Conservation (phyloP, 2,797 vertebrate genomes). For the Amphiprion clarkii region DNA sequence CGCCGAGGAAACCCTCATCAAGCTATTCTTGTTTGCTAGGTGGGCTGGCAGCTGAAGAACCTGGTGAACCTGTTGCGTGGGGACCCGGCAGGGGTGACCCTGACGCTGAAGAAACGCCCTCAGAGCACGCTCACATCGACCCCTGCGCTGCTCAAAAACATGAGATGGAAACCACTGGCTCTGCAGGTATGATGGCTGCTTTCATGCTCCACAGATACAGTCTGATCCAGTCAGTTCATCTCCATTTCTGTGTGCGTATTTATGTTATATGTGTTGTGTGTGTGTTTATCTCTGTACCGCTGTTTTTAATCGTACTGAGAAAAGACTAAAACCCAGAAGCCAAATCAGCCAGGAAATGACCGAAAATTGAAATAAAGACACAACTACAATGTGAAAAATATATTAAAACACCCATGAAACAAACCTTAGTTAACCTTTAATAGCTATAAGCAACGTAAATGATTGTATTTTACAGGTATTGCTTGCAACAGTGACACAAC, state of each 20-base stretch:
- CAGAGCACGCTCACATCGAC: slow-evolving; percentile 94
- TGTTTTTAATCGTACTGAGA: slow-evolving; percentile 2
- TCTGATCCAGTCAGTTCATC: background rate
- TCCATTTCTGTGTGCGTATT: slow-evolving; percentile 37
- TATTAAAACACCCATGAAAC: no score
- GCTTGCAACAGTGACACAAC: background rate
- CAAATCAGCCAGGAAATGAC: background rate
- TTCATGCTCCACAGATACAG: slow-evolving; percentile 26
- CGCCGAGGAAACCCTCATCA: slow-evolving; percentile 8
- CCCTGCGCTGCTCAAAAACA: slow-evolving; percentile 93
- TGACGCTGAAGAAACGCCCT: slow-evolving; percentile 94
- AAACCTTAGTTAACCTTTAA: no score
- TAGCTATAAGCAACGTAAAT: background rate
- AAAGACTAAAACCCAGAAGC: slow-evolving; percentile 5
- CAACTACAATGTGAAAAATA: background rate
- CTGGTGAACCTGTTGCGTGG: slow-evolving; percentile 91
- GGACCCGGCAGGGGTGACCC: slow-evolving; percentile 91
- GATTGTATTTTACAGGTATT: background rate
- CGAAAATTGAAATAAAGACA: background rate
- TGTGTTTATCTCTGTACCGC: slow-evolving; percentile 52
- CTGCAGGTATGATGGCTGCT: slow-evolving; percentile 85
- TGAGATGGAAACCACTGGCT: slow-evolving; percentile 94
- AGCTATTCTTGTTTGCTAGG: slow-evolving; percentile 76
- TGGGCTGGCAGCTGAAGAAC: slow-evolving; percentile 97
- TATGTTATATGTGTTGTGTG: slow-evolving; percentile 28